Evolutionary conservation across 2,888 invertebrate genomes (phyloP).

Genomic region (Auanema freiburgensis): DNA sequence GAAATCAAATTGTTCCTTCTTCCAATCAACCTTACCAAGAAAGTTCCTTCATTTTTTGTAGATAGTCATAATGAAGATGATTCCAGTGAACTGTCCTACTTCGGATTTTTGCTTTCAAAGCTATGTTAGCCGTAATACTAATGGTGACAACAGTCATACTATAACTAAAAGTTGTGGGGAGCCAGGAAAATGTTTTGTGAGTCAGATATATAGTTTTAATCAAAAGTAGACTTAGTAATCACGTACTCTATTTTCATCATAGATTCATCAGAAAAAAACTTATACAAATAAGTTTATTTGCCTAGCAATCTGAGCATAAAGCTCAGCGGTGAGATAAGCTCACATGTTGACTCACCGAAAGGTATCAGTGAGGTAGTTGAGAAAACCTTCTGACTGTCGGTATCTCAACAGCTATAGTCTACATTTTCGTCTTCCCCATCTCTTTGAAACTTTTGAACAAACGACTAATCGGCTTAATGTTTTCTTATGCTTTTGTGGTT

Average conservation of each 20-base stretch:
- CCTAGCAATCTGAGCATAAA: too few species aligned
- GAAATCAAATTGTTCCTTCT: background rate
- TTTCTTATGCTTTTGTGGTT: too few species aligned
- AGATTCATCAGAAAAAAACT: too few species aligned
- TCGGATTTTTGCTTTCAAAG: constrained; percentile 41
- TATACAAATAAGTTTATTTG: too few species aligned
- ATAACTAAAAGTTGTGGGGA: constrained; percentile 41
- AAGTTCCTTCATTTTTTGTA: too few species aligned
- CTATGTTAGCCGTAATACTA: constrained; percentile 36
- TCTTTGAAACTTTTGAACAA: too few species aligned
- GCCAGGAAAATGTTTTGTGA: constrained; percentile 42
- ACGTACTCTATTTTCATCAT: too few species aligned
- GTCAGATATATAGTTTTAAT: constrained; percentile 13
- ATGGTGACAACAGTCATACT: constrained; percentile 40
- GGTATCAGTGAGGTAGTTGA: background rate
- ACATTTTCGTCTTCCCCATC: too few species aligned
- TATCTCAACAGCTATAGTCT: background rate
- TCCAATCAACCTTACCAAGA: constrained; percentile 8
- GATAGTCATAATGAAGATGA: background rate
- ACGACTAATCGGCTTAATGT: too few species aligned
- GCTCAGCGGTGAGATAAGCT: too few species aligned
- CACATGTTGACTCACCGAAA: too few species aligned
- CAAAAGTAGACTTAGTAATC: background rate
- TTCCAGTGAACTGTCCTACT: constrained; percentile 35
- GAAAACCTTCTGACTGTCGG: background rate